Evolutionary conservation across 1,140 invertebrate species (phyloP), one percentile per base, ranked within the genome.

Genomic region (Archivesica marissinica): DNA sequence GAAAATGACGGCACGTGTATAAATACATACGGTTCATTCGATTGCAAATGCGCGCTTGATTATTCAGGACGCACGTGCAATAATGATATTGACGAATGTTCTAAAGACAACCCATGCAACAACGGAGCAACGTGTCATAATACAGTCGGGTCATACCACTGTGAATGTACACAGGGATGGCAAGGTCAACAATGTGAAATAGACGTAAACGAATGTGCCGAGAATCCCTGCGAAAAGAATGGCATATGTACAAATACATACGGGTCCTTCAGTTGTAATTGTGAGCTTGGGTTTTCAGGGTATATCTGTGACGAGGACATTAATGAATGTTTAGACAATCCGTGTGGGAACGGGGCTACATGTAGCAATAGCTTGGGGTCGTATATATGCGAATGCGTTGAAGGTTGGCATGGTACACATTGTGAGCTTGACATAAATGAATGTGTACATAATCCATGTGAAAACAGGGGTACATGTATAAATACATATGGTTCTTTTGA

Each of bases 181-280:
- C 98, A 98, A 96, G 98, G 98, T 11, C 95, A 96, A 97, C n/a
- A 97, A 97, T 90, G 99, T 92, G 97, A 99, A 89, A 95, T 96
- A 0, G 98, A 99, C 87, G 97, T 99, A 0, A 72, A 88, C 33
- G 68, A 83, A 54, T 88, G 87, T 30, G 61, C 56, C 44, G 64
- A 23, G 97, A 99, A 86, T 28, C 87, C 88, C 17, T 91, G 90
- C 81, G 33, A 74, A 9, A 87, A 89, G 75, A 86, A 76, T 17
- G 87, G 76, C 0, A 41, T 47, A 33, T 90, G 89, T 70, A 41
- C 64, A 59, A 84, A 84, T 47, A 59, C 39, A n/a, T 39, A 33
- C 28, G 81, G 81, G 15, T 84, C 81, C 28, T 84, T 47, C 23
- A 56, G 25, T 4, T 84, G 81, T 47, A 56, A 33, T 6, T 84